Evolutionary conservation across 2,113 vertebrate species (phyloP).

Genomic region (Callaeas wilsoni): DNA sequence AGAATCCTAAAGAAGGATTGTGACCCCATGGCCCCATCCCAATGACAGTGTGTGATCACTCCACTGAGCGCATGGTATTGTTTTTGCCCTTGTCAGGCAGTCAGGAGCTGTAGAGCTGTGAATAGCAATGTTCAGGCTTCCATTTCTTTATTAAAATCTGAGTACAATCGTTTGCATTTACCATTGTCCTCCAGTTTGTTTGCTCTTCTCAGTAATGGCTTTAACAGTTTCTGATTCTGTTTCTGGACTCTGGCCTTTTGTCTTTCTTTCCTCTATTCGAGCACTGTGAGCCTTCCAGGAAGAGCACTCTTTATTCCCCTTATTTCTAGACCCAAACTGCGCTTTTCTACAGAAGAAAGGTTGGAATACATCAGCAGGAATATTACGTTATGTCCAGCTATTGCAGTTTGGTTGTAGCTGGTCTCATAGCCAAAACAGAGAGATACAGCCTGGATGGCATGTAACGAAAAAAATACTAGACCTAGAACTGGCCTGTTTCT

Average conservation of each 20-base stretch:
- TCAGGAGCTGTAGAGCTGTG: background rate
- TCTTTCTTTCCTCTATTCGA: background rate
- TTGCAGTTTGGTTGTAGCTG: background rate
- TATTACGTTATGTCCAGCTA: background rate
- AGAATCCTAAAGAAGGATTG: background rate
- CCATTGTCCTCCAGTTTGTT: constrained; percentile 27
- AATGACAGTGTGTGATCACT: background rate
- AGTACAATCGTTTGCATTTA: constrained; percentile 8
- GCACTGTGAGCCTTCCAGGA: background rate
- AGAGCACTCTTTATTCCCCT: background rate
- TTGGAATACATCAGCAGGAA: background rate
- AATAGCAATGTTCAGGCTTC: background rate
- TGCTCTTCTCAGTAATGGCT: background rate
- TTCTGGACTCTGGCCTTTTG: background rate
- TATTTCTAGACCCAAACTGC: background rate
- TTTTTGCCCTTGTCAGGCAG: background rate
- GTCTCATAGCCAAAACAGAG: background rate
- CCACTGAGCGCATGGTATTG: background rate
- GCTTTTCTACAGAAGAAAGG: background rate
- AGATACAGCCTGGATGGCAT: background rate
- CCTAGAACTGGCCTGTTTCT: background rate
- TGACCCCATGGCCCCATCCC: background rate
- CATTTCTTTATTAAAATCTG: background rate
- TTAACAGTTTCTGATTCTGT: background rate
- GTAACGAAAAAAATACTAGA: background rate